These are phyloP conservation scores for Troides helena DNA, from an alignment of 2,888 invertebrate genomes.

Conservation along the genomic window DNA sequence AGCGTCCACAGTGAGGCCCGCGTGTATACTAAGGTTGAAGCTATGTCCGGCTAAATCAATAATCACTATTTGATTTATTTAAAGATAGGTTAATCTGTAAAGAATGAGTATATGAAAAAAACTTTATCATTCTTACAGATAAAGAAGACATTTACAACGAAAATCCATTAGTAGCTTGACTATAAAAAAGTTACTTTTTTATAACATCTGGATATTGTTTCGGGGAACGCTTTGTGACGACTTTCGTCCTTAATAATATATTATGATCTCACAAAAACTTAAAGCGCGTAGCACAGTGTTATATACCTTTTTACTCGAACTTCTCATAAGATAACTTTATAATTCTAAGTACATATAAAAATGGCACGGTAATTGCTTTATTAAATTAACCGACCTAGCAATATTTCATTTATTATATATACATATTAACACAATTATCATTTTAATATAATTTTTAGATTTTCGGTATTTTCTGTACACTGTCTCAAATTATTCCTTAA, in stretches of 20 bases:
- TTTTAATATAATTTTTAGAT: neutral
- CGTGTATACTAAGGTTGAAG: neutral
- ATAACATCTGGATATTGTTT: neutral
- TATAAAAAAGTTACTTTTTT: neutral
- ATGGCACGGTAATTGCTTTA: too few relatives aligned
- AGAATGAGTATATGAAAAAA: neutral
- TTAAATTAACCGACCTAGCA: too few relatives aligned
- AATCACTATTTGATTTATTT: neutral
- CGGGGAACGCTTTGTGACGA: neutral
- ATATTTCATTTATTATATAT: too few relatives aligned
- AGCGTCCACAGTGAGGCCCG: too few relatives aligned
- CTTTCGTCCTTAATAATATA: neutral
- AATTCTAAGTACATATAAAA: neutral
- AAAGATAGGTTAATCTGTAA: neutral
- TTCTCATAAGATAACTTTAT: neutral
- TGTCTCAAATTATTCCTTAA: slow-evolving; percentile 3
- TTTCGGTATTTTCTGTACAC: neutral
- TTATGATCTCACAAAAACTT: neutral
- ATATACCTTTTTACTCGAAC: neutral
- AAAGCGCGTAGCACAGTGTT: neutral
- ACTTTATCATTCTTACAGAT: neutral
- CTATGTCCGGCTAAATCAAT: neutral
- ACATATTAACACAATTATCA: too few relatives aligned
- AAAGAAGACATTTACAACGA: neutral
- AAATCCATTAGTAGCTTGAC: neutral